phyloP scores from a whole-genome alignment of 1,140 invertebrate genomes.

The Bombus superbus region DNA sequence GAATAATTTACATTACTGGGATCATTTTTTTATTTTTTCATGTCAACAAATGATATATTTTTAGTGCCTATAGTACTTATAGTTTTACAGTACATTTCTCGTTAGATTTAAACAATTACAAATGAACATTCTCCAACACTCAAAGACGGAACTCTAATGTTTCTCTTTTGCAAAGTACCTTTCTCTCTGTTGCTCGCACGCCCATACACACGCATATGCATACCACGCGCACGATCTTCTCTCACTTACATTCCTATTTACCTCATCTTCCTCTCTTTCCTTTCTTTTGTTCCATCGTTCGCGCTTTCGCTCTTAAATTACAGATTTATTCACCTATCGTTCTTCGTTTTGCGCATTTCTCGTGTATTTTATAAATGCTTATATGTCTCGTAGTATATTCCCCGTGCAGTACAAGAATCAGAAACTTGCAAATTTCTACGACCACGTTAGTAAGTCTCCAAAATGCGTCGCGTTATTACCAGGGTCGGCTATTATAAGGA shows the following conservation, averaged over 20 bases:
- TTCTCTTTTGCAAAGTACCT: slow-evolving; percentile 33
- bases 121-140: slow-evolving; percentile 75
- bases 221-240: background rate
- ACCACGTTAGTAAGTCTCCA: background rate
- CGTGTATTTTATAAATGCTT: background rate
- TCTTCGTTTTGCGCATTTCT: slow-evolving; percentile 5
- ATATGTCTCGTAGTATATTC: background rate
- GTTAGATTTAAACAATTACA: slow-evolving; percentile 78
- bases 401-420: background rate
- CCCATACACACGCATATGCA: slow-evolving; percentile 13
- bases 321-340: slow-evolving; percentile 24
- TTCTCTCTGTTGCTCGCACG: slow-evolving; percentile 5
- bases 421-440: background rate
- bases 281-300: background rate
- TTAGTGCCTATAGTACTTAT: slow-evolving; percentile 77
- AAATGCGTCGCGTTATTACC: slow-evolving; percentile 2
- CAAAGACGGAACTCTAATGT: slow-evolving; percentile 72
- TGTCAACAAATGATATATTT: slow-evolving; percentile 79
- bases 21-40: slow-evolving; percentile 68
- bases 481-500: too few species aligned
- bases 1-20: slow-evolving; percentile 48
- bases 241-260: background rate
- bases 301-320: slow-evolving; percentile 9
- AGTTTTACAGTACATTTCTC: slow-evolving; percentile 77
- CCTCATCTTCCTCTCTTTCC: background rate